Evolutionary conservation across 2,888 invertebrate species (phyloP), one percentile per base, ranked within the genome.

Genomic region (Melangyna quadrimaculata): DNA sequence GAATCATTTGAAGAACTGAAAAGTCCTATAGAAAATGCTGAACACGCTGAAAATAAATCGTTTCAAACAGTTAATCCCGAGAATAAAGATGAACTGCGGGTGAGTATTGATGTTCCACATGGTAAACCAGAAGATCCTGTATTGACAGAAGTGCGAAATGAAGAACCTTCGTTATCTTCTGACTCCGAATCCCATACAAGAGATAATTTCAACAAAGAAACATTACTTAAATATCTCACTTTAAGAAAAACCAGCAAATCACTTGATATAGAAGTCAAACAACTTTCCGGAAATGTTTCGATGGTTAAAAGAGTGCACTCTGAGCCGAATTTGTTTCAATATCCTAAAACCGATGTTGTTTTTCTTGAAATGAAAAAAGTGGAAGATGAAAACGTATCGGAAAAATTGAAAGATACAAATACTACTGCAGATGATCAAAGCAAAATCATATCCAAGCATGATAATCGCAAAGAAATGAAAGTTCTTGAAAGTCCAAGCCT

Each of bases 231-330:
- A 17, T 71, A 53, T 8, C 22, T 75, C 8, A 65, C 70, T 14
- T 37, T 81, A 0, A 37, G 43, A 45, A 75, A 81, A 27, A 61
- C 48, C 6, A 48, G 57, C 3, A 79, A 79, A 37, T 61, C 79
- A 3, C 53, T 80, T 10, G 61, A 80, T 63, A 32, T 37, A 40
- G 70, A 55, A 6, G 51, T 53, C 9, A 45, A 70, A 24, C 22
- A 57, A 37, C 17, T 40, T 55, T 55, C 45, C 3, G 43, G 10
- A 29, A 29, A 19, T 19, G 43, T 32, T 43, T 17, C 61, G 10
- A n/a, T 24, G 1, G 9, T 17, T 12, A 63, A 43, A 17, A 40
- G n/a, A 43, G 27, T 29, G 12, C 6, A 6, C 6, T 63, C 43
- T 2, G 74, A 74, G 12, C 5, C n/a, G 17, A 37, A 22, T 32